Conservation (phyloP, 2,113 vertebrate species). For the Takifugu bimaculatus region DNA sequence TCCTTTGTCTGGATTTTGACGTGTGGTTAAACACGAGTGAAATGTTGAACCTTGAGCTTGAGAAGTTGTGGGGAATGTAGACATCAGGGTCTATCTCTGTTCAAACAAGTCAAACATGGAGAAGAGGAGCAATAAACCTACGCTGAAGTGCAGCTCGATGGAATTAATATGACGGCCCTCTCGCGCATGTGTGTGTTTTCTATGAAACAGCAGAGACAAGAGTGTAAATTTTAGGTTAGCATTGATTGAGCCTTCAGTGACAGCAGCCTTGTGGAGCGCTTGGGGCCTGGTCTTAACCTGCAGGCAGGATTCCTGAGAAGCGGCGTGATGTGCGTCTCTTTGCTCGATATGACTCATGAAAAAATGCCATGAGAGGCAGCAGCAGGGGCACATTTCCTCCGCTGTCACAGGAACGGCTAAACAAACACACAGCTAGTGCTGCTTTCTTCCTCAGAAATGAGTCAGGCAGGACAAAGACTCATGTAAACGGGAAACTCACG, state of each 20-base stretch:
- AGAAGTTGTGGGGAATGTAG: slow-evolving; percentile 64
- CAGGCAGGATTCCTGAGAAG: not conserved
- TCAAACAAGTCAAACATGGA: slow-evolving; percentile 47
- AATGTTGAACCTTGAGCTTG: slow-evolving; percentile 66
- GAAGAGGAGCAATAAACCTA: not conserved
- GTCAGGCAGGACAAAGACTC: slow-evolving; percentile 60
- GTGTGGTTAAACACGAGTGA: slow-evolving; percentile 37
- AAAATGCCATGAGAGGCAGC: slow-evolving; percentile 30
- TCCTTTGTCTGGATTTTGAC: slow-evolving; percentile 7
- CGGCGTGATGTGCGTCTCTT: not conserved
- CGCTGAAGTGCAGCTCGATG: not conserved
- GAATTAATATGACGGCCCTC: not conserved
- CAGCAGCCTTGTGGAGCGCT: too few species aligned
- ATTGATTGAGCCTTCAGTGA: too few species aligned
- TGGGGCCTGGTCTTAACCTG: not conserved
- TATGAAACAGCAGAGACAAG: not conserved
- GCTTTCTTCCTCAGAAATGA: slow-evolving; percentile 59
- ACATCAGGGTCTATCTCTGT: slow-evolving; percentile 47
- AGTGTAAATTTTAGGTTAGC: not conserved
- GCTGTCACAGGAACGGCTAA: slow-evolving; percentile 54
- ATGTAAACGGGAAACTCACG: slow-evolving; percentile 49
- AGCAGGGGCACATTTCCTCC: slow-evolving; percentile 47
- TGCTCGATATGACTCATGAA: slow-evolving; percentile 47
- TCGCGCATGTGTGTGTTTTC: not conserved
- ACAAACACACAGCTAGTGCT: slow-evolving; percentile 50